Evolutionary conservation across 2,113 vertebrate species (phyloP).

Genomic region (Globicephala melas): DNA sequence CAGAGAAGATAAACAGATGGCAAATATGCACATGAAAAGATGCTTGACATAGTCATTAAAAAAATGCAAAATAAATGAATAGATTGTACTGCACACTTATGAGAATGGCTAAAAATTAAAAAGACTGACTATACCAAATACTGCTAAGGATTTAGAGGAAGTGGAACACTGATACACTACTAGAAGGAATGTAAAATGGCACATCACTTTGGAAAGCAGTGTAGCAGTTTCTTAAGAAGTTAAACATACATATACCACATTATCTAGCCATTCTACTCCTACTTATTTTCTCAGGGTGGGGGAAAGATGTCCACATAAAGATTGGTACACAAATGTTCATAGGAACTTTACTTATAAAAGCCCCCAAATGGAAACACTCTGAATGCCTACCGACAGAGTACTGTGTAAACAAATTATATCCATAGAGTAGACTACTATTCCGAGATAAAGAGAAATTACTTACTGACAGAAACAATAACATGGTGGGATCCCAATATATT

Average conservation of each 20-base stretch:
- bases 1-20: not conserved
- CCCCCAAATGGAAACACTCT: not conserved
- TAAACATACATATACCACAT: not conserved
- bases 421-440: not conserved
- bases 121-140: constrained; percentile 38
- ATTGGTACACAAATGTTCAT: not conserved
- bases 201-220: not conserved
- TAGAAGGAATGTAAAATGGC: not conserved
- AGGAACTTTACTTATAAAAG: not conserved
- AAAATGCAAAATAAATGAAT: constrained; percentile 6
- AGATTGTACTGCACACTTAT: not conserved
- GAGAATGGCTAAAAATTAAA: constrained; percentile 15
- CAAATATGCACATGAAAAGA: not conserved
- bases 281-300: not conserved
- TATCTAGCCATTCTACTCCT: not conserved
- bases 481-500: not conserved
- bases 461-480: not conserved
- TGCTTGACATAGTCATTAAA: not conserved
- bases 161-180: not conserved
- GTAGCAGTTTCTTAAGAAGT: not conserved
- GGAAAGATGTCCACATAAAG: not conserved
- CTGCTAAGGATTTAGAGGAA: constrained; percentile 48
- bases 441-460: not conserved
- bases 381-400: not conserved
- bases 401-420: not conserved